These are phyloP conservation scores for Pionites leucogaster DNA, from an alignment of 2,113 vertebrate genomes.

Conservation along the genomic window DNA sequence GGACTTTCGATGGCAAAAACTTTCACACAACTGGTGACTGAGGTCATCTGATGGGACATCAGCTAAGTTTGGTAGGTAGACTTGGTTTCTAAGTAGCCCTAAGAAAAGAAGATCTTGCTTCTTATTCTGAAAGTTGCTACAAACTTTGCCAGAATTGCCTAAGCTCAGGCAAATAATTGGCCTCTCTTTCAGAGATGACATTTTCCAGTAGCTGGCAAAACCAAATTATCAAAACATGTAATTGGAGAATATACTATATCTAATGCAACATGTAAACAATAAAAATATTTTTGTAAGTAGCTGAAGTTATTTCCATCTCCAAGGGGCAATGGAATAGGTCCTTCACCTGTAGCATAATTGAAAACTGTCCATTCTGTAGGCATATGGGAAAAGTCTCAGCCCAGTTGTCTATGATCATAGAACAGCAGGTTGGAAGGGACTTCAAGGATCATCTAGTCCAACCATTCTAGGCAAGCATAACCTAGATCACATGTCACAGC, in stretches of 20 bases:
- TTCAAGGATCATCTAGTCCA: background rate
- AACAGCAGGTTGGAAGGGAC: background rate
- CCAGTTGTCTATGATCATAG: background rate
- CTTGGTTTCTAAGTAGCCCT: background rate
- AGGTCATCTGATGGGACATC: background rate
- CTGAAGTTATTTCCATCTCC: background rate
- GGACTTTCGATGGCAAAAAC: background rate
- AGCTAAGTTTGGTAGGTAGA: background rate
- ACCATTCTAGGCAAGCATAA: background rate
- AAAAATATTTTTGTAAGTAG: background rate
- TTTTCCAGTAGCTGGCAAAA: background rate
- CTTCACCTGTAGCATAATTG: rapidly evolving
- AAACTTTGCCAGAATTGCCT: background rate
- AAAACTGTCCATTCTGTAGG: background rate
- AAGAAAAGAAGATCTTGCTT: background rate
- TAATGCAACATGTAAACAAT: background rate
- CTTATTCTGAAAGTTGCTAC: rapidly evolving
- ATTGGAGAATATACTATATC: background rate
- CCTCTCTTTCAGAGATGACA: background rate
- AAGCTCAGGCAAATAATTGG: background rate
- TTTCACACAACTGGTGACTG: background rate
- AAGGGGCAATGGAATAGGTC: background rate
- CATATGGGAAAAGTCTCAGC: background rate
- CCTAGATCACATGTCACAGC: background rate
- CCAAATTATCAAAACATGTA: background rate